Conservation (phyloP, 2,113 vertebrate species). For the Pteropus alecto region DNA sequence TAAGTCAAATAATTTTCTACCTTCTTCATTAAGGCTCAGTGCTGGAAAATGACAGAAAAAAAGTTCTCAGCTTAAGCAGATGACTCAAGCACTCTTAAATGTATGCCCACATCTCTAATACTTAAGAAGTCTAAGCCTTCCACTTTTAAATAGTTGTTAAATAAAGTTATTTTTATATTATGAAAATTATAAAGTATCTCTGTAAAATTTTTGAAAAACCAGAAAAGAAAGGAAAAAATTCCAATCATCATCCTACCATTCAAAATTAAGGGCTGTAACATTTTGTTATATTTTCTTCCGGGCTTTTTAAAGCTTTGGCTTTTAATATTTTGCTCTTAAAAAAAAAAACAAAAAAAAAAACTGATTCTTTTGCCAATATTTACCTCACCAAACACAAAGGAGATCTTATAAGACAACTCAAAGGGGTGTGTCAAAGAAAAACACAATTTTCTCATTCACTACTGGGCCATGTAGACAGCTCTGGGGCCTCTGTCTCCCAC, state of each 20-base stretch:
- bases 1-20: neutral
- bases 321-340: conserved; percentile 8
- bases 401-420: conserved; percentile 37
- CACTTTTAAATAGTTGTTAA: neutral
- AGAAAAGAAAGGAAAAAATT: neutral
- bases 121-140: conserved; percentile 43
- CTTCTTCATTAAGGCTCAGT: neutral
- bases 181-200: neutral
- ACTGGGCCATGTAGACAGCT: neutral
- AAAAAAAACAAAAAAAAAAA: neutral
- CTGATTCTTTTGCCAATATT: conserved; percentile 46
- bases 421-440: conserved; percentile 29
- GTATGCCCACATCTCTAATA: neutral
- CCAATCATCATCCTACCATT: neutral
- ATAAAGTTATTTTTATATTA: neutral
- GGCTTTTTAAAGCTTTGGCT: conserved; percentile 41
- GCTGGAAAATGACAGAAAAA: neutral
- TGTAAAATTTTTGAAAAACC: neutral
- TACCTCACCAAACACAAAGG: conserved; percentile 65
- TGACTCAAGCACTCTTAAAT: neutral
- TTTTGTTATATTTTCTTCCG: conserved; percentile 39
- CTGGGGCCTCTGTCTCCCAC: neutral
- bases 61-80: neutral
- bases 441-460: neutral
- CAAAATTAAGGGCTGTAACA: conserved; percentile 12